A percentile compares a stretch with the other conserved stretches of the same genome.
phyloP scores from a whole-genome alignment of 2,113 vertebrate genomes.

The Toxotes chatareus region DNA sequence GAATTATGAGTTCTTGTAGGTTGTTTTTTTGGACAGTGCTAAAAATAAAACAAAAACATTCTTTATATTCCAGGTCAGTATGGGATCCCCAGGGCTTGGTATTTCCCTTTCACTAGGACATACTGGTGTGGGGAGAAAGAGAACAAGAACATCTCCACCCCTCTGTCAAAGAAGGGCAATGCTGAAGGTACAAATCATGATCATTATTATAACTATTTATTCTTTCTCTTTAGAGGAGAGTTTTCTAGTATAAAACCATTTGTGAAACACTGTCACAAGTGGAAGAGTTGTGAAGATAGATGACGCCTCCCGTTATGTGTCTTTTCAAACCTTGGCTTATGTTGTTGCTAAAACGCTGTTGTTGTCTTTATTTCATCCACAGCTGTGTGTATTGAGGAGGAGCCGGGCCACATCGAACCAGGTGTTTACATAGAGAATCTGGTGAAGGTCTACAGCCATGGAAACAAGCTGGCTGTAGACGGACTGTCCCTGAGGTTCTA shows the following conservation, averaged over 20 bases:
- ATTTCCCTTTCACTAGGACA: slow-evolving; percentile 94
- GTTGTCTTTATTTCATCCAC: slow-evolving; percentile 2
- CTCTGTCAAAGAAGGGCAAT: slow-evolving; percentile 83
- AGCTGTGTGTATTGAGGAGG: slow-evolving; percentile 95
- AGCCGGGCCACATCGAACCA: slow-evolving; percentile 91
- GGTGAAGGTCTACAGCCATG: slow-evolving; percentile 95
- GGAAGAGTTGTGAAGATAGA: neutral
- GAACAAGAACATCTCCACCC: slow-evolving; percentile 77
- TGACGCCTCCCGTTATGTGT: neutral
- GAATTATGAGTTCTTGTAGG: neutral
- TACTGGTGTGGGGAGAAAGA: slow-evolving; percentile 95
- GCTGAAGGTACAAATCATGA: slow-evolving; percentile 87
- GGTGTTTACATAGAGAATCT: slow-evolving; percentile 97
- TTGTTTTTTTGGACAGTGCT: neutral
- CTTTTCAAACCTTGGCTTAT: neutral
- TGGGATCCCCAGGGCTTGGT: slow-evolving; percentile 96
- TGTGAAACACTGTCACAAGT: neutral
- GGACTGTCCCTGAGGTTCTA: slow-evolving; percentile 95
- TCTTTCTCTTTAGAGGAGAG: neutral
- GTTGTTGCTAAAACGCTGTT: neutral
- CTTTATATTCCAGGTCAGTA: slow-evolving; percentile 88
- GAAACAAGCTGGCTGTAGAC: slow-evolving; percentile 96
- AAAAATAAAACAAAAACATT: slow-evolving; percentile 3
- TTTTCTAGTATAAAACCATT: neutral
- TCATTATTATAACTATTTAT: neutral